A percentile compares a stretch with the other conserved stretches of the same genome.
Evolutionary conservation across 1,140 invertebrate genomes (phyloP).

Genomic region (Drosophila arawakana): DNA sequence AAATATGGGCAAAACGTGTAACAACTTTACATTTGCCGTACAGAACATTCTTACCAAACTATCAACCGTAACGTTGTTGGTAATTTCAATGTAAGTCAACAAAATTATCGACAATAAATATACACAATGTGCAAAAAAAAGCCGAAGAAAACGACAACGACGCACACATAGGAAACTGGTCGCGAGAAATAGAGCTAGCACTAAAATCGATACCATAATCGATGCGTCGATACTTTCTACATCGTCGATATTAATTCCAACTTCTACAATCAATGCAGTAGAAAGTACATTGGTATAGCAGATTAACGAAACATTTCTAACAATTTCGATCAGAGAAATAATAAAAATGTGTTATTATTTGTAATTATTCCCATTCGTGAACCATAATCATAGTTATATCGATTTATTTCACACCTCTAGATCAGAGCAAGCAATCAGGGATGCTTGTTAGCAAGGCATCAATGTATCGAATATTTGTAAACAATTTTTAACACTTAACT

Average conservation of each 20-base stretch:
- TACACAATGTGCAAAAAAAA: conserved; percentile 52
- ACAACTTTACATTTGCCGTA: neutral
- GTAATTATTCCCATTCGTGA: too few relatives aligned
- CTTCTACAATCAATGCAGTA: too few relatives aligned
- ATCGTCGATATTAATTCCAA: too few relatives aligned
- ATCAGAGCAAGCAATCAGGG: neutral
- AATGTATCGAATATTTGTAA: too few relatives aligned
- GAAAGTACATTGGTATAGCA: too few relatives aligned
- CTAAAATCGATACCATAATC: neutral
- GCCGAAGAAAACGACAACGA: conserved; percentile 50
- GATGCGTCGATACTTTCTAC: neutral
- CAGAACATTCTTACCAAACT: conserved; percentile 21
- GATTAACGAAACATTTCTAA: too few relatives aligned
- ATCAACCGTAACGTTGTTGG: neutral
- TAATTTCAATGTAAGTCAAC: conserved; percentile 22
- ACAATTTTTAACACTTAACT: too few relatives aligned
- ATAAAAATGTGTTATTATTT: too few relatives aligned
- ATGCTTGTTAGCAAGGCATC: neutral
- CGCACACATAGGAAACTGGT: conserved; percentile 31
- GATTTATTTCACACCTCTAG: neutral
- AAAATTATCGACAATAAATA: conserved; percentile 9
- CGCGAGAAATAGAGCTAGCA: neutral
- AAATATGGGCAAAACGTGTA: neutral
- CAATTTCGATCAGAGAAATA: too few relatives aligned
- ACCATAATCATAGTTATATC: too few relatives aligned